phyloP scores from a whole-genome alignment of 2,113 vertebrate genomes.

The Ariopsis seemanni region DNA sequence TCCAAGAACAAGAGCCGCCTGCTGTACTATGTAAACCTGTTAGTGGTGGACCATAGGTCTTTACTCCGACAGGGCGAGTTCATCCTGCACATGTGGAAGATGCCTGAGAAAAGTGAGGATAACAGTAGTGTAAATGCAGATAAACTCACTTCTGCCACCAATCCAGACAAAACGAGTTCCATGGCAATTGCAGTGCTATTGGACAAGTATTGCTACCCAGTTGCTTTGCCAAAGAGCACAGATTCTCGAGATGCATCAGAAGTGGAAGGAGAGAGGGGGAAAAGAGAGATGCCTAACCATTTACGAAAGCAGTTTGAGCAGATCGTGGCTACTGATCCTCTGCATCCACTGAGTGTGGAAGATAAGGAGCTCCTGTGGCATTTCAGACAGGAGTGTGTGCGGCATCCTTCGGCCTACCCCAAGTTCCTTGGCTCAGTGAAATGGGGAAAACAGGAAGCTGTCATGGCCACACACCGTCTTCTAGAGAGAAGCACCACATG shows the following conservation, averaged over 20 bases:
- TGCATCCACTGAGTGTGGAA: constrained; percentile 89
- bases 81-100: constrained; percentile 98
- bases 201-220: constrained; percentile 94
- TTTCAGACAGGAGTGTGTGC: constrained; percentile 91
- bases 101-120: constrained; percentile 91
- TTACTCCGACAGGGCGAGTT: constrained; percentile 93
- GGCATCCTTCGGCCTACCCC: constrained; percentile 89
- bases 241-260: constrained; percentile 67
- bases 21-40: constrained; percentile 94
- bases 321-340: constrained; percentile 88
- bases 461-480: constrained; percentile 85
- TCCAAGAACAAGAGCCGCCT: constrained; percentile 86
- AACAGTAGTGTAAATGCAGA: constrained; percentile 93
- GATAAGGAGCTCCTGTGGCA: constrained; percentile 98
- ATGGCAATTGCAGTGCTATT: constrained; percentile 91
- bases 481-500: constrained; percentile 84
- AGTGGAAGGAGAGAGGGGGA: constrained; percentile 77
- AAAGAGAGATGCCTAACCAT: constrained; percentile 95
- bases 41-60: constrained; percentile 93
- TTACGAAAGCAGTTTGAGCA: constrained; percentile 94
- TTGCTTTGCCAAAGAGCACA: constrained; percentile 89
- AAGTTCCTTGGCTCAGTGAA: constrained; percentile 93
- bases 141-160: constrained; percentile 96
- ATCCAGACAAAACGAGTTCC: constrained; percentile 90
- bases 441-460: constrained; percentile 93